Base-by-base conservation (phyloP, 35 echinoderm and acorn worm genomes). In the Apostichopus parvimensis region DNA sequence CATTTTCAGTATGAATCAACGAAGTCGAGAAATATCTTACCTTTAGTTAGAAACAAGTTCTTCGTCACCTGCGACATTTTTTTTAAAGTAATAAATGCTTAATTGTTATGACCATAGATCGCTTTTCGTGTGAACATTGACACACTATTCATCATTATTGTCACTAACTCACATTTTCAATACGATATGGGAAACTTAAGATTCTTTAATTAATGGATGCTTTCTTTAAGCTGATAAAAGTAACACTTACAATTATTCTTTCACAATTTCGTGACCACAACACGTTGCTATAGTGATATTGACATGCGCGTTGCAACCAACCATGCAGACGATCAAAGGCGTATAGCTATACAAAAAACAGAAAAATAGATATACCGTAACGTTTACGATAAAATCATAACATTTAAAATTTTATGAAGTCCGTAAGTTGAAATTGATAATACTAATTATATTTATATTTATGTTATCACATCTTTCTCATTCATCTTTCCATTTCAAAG, bases 371-470 rank as follows among this genome's bases (percentile, higher is more conserved):
- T 83, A 24, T 55, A 83, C 80, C 80, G 80, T 83, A 23, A 57
- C 80, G 54, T 83, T 83, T 58, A 83, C 80, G 80, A 57, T 15
- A 83, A 83, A 55, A 83, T 83, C 54, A 83, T 57, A 83, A 57
- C 54, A 55, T 83, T 57, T 83, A 57, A 83, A 83, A 83, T n/a
- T 83, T 83, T 83, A 83, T 83, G 80, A 83, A 83, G 54, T 83
- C n/a, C n/a, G 14, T 3, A 23, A 21, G 18, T 56, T 83, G 17
- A 10, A 57, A 57, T 57, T 55, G n/a, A 58, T 57, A 83, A 57
- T 52, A 57, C n/a, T 55, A 57, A 83, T 55, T 56, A 10, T 82
- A 54, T 53, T n/a, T 59, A 22, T n/a, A 58, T 84, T 84, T 84
- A 84, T 58, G 21, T 75, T 18, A 75, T 75, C 71, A n/a, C 71